Evolutionary conservation across 1,140 invertebrate genomes (phyloP), one percentile per base, ranked within the genome.

Genomic region (Tetraneura akinire): DNA sequence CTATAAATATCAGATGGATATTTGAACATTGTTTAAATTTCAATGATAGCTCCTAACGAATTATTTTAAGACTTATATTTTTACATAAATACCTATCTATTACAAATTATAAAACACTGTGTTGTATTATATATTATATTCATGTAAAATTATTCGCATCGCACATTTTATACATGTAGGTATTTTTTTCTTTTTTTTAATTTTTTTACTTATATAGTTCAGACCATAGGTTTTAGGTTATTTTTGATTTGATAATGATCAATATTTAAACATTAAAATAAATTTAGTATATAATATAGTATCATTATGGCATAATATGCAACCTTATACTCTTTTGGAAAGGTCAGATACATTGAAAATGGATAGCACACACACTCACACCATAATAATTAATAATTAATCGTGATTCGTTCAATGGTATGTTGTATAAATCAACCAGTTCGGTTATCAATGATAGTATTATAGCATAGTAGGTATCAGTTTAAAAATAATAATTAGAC

Each of bases 311-410:
- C n/a, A n/a, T n/a, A n/a, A 37, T 37, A 37, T 23, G 10, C 21
- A 76, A 23, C n/a, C 32, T 76, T 55, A 60, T 45, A 55, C 32
- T 45, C 32, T 76, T 76, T 76, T 55, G n/a, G 53, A 76, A 76
- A 76, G 71, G 51, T 74, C 49, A 74, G 51, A 32, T n/a, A 42
- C 8, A 16, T 16, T 23, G 66, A 23, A 68, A 68, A 68, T 16
- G 21, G 47, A 16, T 45, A 68, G 13, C 42, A 47, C 14, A 45
- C 13, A 16, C 21, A 37, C 32, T n/a, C n/a, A n/a, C n/a, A n/a
- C n/a, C n/a, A 37, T 37, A 2, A 6, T 47, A 37, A 68, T 68
- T 47, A 68, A 68, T n/a, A n/a, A n/a, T n/a, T n/a, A n/a, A n/a
- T n/a, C n/a, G 1, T 45, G 45, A 68, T n/a, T 68, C 8, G 13